A percentile compares a stretch with the other conserved stretches of the same genome.
Conservation (phyloP, 2,797 vertebrate genomes). For the Heliangelus exortis region DNA sequence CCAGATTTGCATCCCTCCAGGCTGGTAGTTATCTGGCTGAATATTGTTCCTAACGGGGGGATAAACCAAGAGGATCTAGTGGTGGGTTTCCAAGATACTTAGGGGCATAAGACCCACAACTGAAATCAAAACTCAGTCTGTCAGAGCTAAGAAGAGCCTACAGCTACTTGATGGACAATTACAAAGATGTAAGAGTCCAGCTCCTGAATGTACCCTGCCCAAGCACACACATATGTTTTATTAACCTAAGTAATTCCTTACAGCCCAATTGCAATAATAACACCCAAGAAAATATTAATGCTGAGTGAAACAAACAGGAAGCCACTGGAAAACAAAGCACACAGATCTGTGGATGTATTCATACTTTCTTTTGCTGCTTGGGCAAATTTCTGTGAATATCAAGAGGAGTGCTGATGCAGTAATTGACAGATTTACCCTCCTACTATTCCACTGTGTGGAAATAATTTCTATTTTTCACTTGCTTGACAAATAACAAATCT, state of each 20-base stretch:
- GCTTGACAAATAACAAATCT: not conserved
- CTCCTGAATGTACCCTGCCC: not conserved
- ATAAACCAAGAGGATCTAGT: not conserved
- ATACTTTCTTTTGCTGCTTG: not conserved
- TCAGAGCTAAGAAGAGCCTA: not conserved
- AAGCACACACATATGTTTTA: not conserved
- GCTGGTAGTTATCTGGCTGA: not conserved
- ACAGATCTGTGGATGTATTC: not conserved
- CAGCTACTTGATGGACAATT: not conserved
- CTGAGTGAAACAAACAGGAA: not conserved
- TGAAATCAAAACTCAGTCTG: not conserved
- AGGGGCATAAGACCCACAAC: not conserved
- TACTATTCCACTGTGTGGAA: not conserved
- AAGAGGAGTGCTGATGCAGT: not conserved
- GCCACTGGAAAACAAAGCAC: not conserved
- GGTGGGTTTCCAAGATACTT: not conserved
- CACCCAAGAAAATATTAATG: not conserved
- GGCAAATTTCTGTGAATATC: not conserved
- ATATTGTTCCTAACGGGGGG: not conserved
- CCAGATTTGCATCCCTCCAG: not conserved
- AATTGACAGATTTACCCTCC: not conserved
- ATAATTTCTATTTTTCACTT: not conserved
- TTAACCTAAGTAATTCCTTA: not conserved
- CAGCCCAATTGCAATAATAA: not conserved
- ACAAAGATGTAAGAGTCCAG: not conserved